Evolutionary conservation across 2,797 vertebrate species (phyloP).

Genomic region (Caiman crocodilus): DNA sequence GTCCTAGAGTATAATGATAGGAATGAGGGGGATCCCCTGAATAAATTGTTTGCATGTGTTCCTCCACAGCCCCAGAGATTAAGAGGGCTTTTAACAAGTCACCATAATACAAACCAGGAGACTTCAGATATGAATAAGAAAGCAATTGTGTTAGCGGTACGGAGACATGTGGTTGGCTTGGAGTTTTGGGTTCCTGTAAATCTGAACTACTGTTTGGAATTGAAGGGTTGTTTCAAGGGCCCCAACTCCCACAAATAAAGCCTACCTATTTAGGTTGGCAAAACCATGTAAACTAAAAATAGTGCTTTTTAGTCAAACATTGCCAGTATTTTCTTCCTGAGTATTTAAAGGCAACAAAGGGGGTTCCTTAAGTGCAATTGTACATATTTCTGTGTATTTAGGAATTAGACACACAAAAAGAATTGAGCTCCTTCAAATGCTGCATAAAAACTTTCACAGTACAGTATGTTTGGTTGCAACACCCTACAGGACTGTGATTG

Average conservation of each 20-base stretch:
- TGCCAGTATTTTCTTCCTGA: background rate
- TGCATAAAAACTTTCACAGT: background rate
- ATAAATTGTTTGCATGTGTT: background rate
- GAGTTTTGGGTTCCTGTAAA: background rate
- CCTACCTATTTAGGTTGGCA: rapidly evolving
- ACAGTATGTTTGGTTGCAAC: background rate
- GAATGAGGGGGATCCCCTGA: background rate
- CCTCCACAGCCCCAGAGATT: background rate
- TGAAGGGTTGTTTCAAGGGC: background rate
- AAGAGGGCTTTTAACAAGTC: background rate
- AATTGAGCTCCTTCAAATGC: background rate
- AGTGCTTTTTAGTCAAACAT: background rate
- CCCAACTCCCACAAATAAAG: background rate
- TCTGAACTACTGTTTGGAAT: background rate
- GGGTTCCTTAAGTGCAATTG: background rate
- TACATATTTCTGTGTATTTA: background rate
- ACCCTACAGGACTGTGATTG: background rate
- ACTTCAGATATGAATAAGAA: background rate
- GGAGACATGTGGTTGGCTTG: background rate
- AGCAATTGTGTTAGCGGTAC: background rate
- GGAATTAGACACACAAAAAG: background rate
- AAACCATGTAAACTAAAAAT: background rate
- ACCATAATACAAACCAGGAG: background rate
- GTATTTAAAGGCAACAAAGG: background rate
- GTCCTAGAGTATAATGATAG: background rate